Base-by-base conservation (phyloP, 2,113 vertebrate genomes). In the Thryonomys swinderianus region DNA sequence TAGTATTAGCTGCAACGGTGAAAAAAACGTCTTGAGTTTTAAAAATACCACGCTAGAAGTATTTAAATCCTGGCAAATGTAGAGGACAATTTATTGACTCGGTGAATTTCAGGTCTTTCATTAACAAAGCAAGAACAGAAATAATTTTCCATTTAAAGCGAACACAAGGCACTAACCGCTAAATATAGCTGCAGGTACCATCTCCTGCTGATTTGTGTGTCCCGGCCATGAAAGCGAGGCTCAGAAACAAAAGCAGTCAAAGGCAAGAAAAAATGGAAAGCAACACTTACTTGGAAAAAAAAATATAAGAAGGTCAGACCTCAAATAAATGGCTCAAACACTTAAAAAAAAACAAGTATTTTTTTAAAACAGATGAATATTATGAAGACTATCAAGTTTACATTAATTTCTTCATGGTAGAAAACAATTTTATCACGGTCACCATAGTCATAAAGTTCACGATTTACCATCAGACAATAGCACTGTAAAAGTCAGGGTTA, bases 91-190 rank as follows among this genome's bases (percentile, higher is more conserved):
- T 69, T 80, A 76, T 23, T 93, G 66, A 62, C 51, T 89, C 62
- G 12, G 45, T 91, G 67, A 86, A 91, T 59, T 94, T 95, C 32
- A 79, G 79, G 27, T 86, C 66, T 87, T 89, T 88, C 71, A 76
- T 91, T 69, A 91, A 88, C 89, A 88, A 91, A 66, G 32, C 64
- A 51, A 80, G 53, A 84, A 89, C 5, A 91, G 90, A 97, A 97
- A 90, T 71, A 71, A 76, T 76, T 53, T 95, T 87, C 79, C 25
- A 81, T n/a, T 84, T 90, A 78, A 89, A 89, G 78, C 32, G 34
- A 86, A 80, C 53, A 74, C 64, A 61, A 94, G 69, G 62, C 61
- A 71, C 74, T 81, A 87, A 91, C 37, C 20, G 69, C 37, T 71
- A 73, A 76, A 66, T 64, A 37, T 30, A 94, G 81, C 89, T 73